Evolutionary conservation across 2,797 vertebrate genomes (phyloP).

Genomic region (Gouania willdenowi): DNA sequence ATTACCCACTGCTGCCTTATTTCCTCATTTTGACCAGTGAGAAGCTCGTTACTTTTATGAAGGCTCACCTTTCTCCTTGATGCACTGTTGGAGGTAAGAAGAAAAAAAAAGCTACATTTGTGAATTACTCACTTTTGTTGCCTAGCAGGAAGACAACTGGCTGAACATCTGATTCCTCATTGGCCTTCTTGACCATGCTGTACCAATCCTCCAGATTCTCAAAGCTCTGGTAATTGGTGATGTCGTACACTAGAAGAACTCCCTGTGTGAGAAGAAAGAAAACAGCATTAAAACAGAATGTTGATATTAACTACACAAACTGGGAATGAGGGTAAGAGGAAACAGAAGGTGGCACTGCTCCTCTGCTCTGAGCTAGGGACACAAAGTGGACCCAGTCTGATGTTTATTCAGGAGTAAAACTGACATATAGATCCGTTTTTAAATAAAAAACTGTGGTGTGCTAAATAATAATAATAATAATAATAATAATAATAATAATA

Average conservation of each 20-base stretch:
- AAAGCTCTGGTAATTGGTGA: slow-evolving; percentile 97
- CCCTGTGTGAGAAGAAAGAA: slow-evolving; percentile 75
- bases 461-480: too few species aligned
- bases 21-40: too few species aligned
- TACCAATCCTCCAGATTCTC: slow-evolving; percentile 98
- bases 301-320: slow-evolving; percentile 4
- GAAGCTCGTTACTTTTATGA: too few species aligned
- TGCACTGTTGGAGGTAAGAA: too few species aligned
- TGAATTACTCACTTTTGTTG: slow-evolving; percentile 91
- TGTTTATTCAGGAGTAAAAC: neutral
- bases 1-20: too few species aligned
- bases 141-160: slow-evolving; percentile 90
- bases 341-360: slow-evolving; percentile 75
- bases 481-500: too few species aligned
- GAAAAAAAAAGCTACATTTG: too few species aligned
- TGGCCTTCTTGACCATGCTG: slow-evolving; percentile 90
- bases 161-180: slow-evolving; percentile 87
- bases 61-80: too few species aligned
- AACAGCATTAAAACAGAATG: too few species aligned
- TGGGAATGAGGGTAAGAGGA: slow-evolving; percentile 18
- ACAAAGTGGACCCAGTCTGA: slow-evolving; percentile 8
- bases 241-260: slow-evolving; percentile 94
- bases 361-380: slow-evolving; percentile 41
- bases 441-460: neutral
- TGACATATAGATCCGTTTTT: neutral